These are phyloP conservation scores for Sturmia bella DNA, from an alignment of 2,888 invertebrate genomes.

Conservation along the genomic window DNA sequence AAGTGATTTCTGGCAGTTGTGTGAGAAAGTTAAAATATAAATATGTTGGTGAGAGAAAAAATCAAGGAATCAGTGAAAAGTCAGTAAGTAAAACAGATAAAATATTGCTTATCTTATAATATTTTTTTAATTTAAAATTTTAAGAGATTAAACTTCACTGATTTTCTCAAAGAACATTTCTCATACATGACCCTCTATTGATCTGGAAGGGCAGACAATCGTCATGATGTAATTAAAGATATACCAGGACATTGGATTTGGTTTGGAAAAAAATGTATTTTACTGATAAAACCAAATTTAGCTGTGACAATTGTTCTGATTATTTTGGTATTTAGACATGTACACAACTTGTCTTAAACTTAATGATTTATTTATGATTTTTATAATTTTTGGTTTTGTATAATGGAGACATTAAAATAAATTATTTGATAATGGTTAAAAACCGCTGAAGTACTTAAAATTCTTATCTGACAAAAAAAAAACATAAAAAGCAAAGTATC, in stretches of 20 bases:
- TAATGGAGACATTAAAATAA: conserved; percentile 38
- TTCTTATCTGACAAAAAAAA: conserved; percentile 21
- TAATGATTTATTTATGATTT: conserved; percentile 28
- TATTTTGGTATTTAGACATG: conserved; percentile 15
- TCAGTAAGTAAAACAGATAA: too few relatives aligned
- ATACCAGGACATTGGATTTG: too few relatives aligned
- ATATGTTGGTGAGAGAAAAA: not conserved
- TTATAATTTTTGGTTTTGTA: conserved; percentile 22
- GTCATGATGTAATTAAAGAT: too few relatives aligned
- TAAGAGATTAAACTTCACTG: too few relatives aligned
- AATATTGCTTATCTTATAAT: too few relatives aligned
- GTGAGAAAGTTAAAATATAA: conserved; percentile 32
- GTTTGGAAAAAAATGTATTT: not conserved
- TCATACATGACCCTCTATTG: too few relatives aligned
- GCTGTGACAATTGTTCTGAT: conserved; percentile 7
- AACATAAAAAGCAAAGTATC: conserved; percentile 8
- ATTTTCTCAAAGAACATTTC: too few relatives aligned
- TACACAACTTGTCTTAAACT: not conserved
- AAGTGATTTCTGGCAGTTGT: not conserved
- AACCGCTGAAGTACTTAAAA: not conserved
- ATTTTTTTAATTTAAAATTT: too few relatives aligned
- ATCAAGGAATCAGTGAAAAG: not conserved
- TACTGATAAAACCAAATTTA: conserved; percentile 8
- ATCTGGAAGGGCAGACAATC: too few relatives aligned
- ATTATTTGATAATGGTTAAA: conserved; percentile 38